Evolutionary conservation across 2,888 invertebrate genomes (phyloP), one percentile per base, ranked within the genome.

Genomic region (Zhuqinia jingwanae): DNA sequence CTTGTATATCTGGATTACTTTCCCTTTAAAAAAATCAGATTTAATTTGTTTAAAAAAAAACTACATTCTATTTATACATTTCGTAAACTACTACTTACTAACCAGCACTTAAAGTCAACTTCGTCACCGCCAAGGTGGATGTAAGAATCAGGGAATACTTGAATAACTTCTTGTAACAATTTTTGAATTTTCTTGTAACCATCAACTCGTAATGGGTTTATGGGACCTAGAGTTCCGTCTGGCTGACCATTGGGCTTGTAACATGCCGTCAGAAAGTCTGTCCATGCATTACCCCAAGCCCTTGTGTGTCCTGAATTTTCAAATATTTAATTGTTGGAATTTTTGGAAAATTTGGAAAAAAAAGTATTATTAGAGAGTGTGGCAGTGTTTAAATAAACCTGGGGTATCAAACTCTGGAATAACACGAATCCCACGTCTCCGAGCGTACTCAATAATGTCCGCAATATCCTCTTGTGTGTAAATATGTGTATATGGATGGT

Each of bases 71-170:
- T n/a, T n/a, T n/a, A n/a, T n/a, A n/a, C n/a, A n/a, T n/a, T n/a
- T n/a, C n/a, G n/a, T n/a, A n/a, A n/a, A n/a, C n/a, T n/a, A n/a
- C n/a, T 53, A 13, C 10, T 47, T 6, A 30, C 10, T 93, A 92
- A 96, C 97, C 97, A 98, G 92, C 98, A 98, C 73, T 93, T 93
- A 91, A 95, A 95, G 30, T 94, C 94, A 0, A 98, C 97, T 93
- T 98, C 98, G 92, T 99, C 98, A 0, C 97, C 98, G 5, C 98
- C 98, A 1, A 98, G 92, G 92, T 98, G 98, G n/a, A 98, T 92
- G 92, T 96, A 97, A 85, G 94, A 92, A 90, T 97, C 97, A 0
- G 95, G 95, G 92, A 98, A 98, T 15, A 95, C 93, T 20, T 92
- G 91, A 2, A 92, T 91, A 0, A 97, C 93, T 93, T 97, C 97